Evolutionary conservation across 1,140 invertebrate species (phyloP).

Genomic region (Dufourea novaeangliae): DNA sequence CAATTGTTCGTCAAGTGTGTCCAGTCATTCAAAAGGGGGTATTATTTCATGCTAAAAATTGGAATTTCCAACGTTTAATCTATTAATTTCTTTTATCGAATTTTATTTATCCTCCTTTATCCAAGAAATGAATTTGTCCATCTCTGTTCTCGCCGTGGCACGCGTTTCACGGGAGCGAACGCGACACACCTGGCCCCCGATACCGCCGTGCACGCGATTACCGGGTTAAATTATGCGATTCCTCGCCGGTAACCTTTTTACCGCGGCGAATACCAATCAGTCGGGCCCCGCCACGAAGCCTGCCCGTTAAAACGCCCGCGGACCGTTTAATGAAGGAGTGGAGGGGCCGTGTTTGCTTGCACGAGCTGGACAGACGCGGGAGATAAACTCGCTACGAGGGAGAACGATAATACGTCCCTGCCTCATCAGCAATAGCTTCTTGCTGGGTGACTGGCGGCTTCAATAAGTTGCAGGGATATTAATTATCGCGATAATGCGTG

Average conservation of each 20-base stretch:
- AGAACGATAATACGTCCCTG: constrained; percentile 14
- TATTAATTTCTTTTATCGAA: too few species aligned
- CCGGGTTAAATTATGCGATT: constrained; percentile 30
- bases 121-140: too few species aligned
- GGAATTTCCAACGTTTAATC: too few species aligned
- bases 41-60: too few species aligned
- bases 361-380: too few species aligned
- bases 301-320: too few species aligned
- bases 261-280: constrained; percentile 6
- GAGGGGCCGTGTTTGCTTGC: too few species aligned
- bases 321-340: too few species aligned
- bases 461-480: constrained; percentile 47
- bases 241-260: constrained; percentile 10
- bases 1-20: too few species aligned
- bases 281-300: not conserved
- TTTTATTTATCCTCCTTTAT: too few species aligned
- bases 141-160: not conserved
- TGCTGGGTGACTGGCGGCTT: not conserved
- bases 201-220: constrained; percentile 18
- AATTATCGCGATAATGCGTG: constrained; percentile 42
- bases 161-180: constrained; percentile 8
- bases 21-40: too few species aligned
- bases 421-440: constrained; percentile 15
- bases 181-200: constrained; percentile 34
- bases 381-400: not conserved